Conservation (phyloP, 1,140 invertebrate species). For the Drosophila ercepeae region DNA sequence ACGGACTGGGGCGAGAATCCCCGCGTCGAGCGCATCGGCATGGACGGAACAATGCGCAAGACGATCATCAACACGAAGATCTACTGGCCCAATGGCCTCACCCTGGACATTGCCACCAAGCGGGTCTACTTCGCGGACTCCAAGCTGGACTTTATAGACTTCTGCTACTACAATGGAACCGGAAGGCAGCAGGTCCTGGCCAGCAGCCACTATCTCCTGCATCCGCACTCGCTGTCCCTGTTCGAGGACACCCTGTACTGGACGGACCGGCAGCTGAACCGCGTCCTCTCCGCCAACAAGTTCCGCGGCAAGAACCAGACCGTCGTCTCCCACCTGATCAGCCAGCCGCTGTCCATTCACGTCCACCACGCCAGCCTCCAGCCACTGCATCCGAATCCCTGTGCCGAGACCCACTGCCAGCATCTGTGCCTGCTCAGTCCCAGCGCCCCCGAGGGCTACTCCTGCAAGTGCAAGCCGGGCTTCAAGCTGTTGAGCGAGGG, state of each 20-base stretch:
- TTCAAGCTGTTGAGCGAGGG: conserved; percentile 89
- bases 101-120: conserved; percentile 96
- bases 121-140: conserved; percentile 99
- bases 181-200: conserved; percentile 94
- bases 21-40: conserved; percentile 96
- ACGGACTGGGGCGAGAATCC: conserved; percentile 99
- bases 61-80: conserved; percentile 98
- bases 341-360: conserved; percentile 96
- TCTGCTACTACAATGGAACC: conserved; percentile 97
- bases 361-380: conserved; percentile 97
- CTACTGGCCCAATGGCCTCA: conserved; percentile 99
- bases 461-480: conserved; percentile 96
- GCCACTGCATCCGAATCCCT: conserved; percentile 93
- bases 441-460: conserved; percentile 88
- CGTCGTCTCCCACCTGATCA: conserved; percentile 96
- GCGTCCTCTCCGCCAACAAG: conserved; percentile 95
- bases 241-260: conserved; percentile 98
- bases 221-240: conserved; percentile 97
- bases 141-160: conserved; percentile 99
- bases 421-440: conserved; percentile 97
- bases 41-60: conserved; percentile 95
- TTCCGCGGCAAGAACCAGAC: conserved; percentile 95
- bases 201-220: conserved; percentile 94
- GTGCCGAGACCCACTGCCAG: conserved; percentile 90
- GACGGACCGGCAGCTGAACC: conserved; percentile 97